Conservation (phyloP, 92 coral and sea anemone species). For the Palythoa heliodiscus region DNA sequence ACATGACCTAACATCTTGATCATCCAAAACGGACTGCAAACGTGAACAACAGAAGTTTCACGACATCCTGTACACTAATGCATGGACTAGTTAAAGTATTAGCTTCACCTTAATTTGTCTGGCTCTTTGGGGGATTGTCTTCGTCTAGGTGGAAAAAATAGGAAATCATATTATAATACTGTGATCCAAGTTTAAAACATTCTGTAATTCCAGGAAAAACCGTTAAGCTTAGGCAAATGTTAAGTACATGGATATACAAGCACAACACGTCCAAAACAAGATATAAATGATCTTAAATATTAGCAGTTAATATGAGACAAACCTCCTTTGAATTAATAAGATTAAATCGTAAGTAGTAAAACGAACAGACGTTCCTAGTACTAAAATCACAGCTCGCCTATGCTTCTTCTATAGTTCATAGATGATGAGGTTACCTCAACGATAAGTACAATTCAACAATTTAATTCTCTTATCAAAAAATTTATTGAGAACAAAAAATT, state of each 20-base stretch:
- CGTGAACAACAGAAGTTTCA: slow-evolving; percentile 26
- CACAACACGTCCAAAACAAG: not conserved
- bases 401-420: not conserved
- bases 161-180: slow-evolving; percentile 37
- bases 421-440: not conserved
- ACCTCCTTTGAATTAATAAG: not conserved
- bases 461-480: no score
- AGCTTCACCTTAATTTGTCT: slow-evolving; percentile 44
- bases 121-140: slow-evolving; percentile 48
- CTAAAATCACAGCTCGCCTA: not conserved
- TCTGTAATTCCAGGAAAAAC: not conserved
- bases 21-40: not conserved
- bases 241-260: not conserved
- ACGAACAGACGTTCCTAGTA: not conserved
- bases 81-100: not conserved
- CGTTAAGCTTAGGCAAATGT: not conserved
- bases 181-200: not conserved
- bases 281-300: not conserved
- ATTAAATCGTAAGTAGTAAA: not conserved
- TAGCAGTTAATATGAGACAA: not conserved
- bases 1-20: not conserved
- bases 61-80: slow-evolving; percentile 36
- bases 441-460: not conserved
- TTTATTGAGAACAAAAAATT: not conserved
- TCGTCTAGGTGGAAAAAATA: slow-evolving; percentile 48